Base-by-base conservation (phyloP, 92 coral and sea anemone species). In the Montipora capitata region DNA sequence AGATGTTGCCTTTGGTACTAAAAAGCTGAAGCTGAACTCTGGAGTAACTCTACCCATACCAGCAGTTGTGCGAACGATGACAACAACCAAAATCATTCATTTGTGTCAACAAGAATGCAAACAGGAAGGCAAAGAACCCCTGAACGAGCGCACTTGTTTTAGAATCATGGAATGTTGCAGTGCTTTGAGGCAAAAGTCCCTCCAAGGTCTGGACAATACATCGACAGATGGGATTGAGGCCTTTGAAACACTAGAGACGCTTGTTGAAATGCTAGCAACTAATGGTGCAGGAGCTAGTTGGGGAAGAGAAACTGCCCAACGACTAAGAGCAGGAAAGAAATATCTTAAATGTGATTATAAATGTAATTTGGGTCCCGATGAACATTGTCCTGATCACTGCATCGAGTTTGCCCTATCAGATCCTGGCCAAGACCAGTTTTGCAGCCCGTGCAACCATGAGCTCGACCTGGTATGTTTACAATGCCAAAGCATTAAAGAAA, bases 21-120 rank as follows among this genome's bases (percentile, higher is more conserved):
- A 82, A 65, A 74, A 10, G n/a, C 85, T 90, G 27, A 84, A 84
- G 27, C 27, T 20, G 27, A 20, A 20, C 49, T 91, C 91, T 27
- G 91, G 91, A 13, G 94, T 79, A 45, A 56, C 56, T 7, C 54
- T 91, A 40, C 76, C 87, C 68, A 91, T 85, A 16, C 91, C 94
- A 35, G 91, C 94, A 58, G 64, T 91, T 7, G 91, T 91, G 35
- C 83, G 91, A 2, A 91, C 94, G 27, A 79, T 91, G 81, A 85
- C 91, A 2, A 27, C 87, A 18, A 42, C 91, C 5, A 86, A 81
- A 57, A 81, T 91, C 20, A 52, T 91, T 15, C 62, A 86, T 44
- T 72, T 80, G 8, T 91, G 86, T 45, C 88, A 76, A 16, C 38
- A 72, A 44, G 59, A 72, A 17, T 48, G 77, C 59, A n/a, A 17